Evolutionary conservation across 64 coral and sea anemone species (phyloP), one percentile per base, ranked within the genome.

Genomic region (Stichodactyla helianthus): DNA sequence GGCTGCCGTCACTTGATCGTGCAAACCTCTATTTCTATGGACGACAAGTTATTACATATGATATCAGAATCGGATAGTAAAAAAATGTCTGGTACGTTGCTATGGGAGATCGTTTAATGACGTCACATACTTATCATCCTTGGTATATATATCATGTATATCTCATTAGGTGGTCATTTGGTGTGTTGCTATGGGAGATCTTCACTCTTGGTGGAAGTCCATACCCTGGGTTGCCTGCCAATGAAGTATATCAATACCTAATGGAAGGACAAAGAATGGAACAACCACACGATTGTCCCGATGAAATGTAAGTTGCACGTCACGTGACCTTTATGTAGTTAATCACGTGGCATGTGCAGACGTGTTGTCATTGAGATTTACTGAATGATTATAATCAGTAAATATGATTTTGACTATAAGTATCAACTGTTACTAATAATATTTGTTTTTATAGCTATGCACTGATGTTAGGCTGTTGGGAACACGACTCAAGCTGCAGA

Each of bases 231-330:
- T 86, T 93, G 68, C 94, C 94, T 25, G 91, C 91, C 52, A 96
- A 93, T 82, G 94, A 96, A 89, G 88, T 96, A 19, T 96, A 96
- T 79, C 91, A 96, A 50, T 96, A 89, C 57, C 77, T 96, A 27
- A 92, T 96, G 94, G 88, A 89, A 61, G 94, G 91, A 6, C 88
- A 93, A n/a, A 79, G 94, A 54, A 96, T 96, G 94, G 90, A 92
- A 20, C 67, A 83, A 10, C 94, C 94, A 4, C 27, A 86, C 19
- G 65, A 96, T 84, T 93, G 94, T 77, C 91, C 94, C 4, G 84
- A 96, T 81, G 87, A 96, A 86, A 93, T 96, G 94, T 96, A 92
- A 93, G 94, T 14, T 53, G 7, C 55, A 20, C 44, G 11, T 4
- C 16, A n/a, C 44, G 11, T 4, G 6, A n/a, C 6, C 51, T 10